Evolutionary conservation across 2,888 invertebrate genomes (phyloP), one percentile per base, ranked within the genome.

Genomic region (Oithona nana): DNA sequence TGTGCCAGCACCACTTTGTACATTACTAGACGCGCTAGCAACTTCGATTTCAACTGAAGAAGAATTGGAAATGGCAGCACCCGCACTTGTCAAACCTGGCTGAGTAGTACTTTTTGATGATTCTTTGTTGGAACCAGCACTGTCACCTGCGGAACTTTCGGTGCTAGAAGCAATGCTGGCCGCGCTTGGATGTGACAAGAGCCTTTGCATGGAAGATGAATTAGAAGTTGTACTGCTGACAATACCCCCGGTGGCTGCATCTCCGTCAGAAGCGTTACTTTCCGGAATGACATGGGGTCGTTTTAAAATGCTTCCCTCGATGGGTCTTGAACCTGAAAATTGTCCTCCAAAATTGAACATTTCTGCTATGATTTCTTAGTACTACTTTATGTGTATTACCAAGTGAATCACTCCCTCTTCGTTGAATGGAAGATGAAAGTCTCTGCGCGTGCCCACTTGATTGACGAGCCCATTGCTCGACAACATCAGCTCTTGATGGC

Each of bases 391-490:
- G 22, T n/a, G 50, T 20, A 13, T 24, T 54, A 24, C 54, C 54
- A 4, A 26, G 26, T 4, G 54, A 54, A 11, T 54, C 54, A 54
- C 54, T 54, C 3, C 54, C 54, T 24, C 54, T 20, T 4, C 54
- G 54, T 26, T 20, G 54, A 54, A 54, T 20, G 22, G 54, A 54
- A 26, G 24, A 20, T 26, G 26, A 20, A 26, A 11, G 54, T 16
- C 26, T 54, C 16, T 20, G 54, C 20, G 54, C 24, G 54, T 20
- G 22, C 13, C 54, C 54, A 39, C 59, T 49, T 4, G 59, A 59
- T 28, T 31, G 49, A 16, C 59, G 49, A 59, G 62, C 62, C 62
- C 62, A 62, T 56, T 62, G 62, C 28, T 62, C 62, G 13, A 62
- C 48, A n/a, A 56, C 62, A 8, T 31, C 30, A 24, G 39, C 55